phyloP scores from a whole-genome alignment of 2,113 vertebrate genomes.

The Etheostoma spectabile region DNA sequence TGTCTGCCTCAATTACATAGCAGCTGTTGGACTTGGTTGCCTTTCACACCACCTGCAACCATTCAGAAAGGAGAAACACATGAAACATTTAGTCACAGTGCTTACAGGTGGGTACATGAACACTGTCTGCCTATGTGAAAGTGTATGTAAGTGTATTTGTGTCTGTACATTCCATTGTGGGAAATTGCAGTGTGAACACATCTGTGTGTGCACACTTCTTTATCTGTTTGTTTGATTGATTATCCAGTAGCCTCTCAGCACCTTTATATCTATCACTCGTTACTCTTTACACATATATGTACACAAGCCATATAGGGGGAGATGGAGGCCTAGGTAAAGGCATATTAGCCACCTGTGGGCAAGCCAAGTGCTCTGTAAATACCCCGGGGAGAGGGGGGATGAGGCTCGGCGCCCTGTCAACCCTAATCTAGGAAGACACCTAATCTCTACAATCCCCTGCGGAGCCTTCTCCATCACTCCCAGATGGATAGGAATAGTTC shows the following conservation, averaged over 20 bases:
- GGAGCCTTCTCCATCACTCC: conserved; percentile 62
- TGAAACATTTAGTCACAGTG: conserved; percentile 28
- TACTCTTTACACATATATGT: conserved; percentile 24
- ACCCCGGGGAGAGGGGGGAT: conserved; percentile 68
- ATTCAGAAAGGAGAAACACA: conserved; percentile 20
- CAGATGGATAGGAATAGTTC: conserved; percentile 54
- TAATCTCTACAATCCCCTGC: conserved; percentile 74
- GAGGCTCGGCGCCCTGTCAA: conserved; percentile 68
- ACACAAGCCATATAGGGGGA: conserved; percentile 54
- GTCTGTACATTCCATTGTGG: conserved; percentile 42
- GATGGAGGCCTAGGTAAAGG: conserved; percentile 46
- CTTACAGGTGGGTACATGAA: not conserved
- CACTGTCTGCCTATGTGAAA: conserved; percentile 14
- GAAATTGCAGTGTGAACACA: conserved; percentile 43
- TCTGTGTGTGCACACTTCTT: conserved; percentile 60
- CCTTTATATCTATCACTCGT: conserved; percentile 52
- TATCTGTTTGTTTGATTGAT: conserved; percentile 75
- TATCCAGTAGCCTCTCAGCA: conserved; percentile 54
- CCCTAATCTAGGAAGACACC: conserved; percentile 73
- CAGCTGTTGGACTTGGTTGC: conserved; percentile 31
- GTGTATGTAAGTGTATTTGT: conserved; percentile 11
- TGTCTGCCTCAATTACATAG: not conserved
- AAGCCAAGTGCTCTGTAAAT: conserved; percentile 76
- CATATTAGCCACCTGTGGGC: conserved; percentile 78
- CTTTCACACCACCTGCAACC: conserved; percentile 32